Base-by-base conservation (phyloP, 2,797 vertebrate species). In the Oryzias dopingdopingensis region DNA sequence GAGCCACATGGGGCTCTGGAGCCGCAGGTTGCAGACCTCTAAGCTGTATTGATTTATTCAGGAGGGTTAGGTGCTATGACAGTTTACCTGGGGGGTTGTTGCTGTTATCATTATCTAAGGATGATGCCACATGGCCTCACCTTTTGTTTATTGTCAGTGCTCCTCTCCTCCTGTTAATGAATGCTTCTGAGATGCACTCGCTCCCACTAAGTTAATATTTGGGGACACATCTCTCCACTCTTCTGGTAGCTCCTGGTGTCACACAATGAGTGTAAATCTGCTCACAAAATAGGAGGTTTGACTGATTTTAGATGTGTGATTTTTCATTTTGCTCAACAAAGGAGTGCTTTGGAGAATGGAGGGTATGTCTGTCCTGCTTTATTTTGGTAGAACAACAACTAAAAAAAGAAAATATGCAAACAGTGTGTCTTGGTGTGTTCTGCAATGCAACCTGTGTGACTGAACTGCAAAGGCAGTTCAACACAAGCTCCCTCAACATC, bases 41-140 rank as follows among this genome's bases (percentile, higher is more conserved):
- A 12, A 42, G 14, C 44, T 52, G n/a, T 40, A 60, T 52, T 24
- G 57, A 26, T 17, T 13, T 51, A 45, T 51, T 62, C 50, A 68
- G 17, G 29, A 63, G 10, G 24, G 47, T 58, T n/a, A 6, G 5
- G 29, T 41, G 26, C 47, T 51, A 4, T 24, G 10, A 51, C 13
- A 41, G n/a, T 56, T 65, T 37, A 60, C 40, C 45, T 18, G 6
- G 48, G 10, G 1, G 50, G 43, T 64, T 58, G 24, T 14, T 53
- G 32, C 24, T 74, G 61, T 72, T 45, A 42, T 18, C 32, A 64
- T 72, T 42, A 58, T 68, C 24, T 60, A 69, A 68, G 75, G 79
- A 85, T 72, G 81, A 88, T 83, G 89, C 82, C 80, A 89, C 86
- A 88, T 88, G 87, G 86, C 88, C 85, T 84, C 56, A 81, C 71